Evolutionary conservation across 2,888 invertebrate genomes (phyloP).

Genomic region (Hydrotaea diabolus): DNA sequence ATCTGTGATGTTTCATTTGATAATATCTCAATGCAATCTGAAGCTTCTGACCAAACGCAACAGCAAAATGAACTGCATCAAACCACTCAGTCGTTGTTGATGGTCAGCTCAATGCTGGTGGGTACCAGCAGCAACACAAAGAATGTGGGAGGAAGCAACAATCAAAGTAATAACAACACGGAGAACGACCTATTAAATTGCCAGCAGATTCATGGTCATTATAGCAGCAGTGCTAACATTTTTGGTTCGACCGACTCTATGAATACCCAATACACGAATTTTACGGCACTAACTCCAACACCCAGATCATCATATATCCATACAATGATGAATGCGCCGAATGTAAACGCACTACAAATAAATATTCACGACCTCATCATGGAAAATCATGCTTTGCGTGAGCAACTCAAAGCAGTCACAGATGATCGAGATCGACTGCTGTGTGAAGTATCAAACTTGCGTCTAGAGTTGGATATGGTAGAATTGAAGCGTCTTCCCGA

Average conservation of each 20-base stretch:
- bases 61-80: conserved; percentile 73
- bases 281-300: background rate
- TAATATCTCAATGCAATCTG: conserved; percentile 60
- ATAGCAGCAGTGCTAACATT: conserved; percentile 43
- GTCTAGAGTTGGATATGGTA: conserved; percentile 80
- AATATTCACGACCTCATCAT: conserved; percentile 78
- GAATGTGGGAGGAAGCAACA: conserved; percentile 33
- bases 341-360: conserved; percentile 69
- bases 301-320: conserved; percentile 40
- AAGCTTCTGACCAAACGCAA: conserved; percentile 56
- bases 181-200: conserved; percentile 9
- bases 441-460: conserved; percentile 79
- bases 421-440: conserved; percentile 79
- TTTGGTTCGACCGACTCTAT: conserved; percentile 64
- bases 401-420: conserved; percentile 78
- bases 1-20: conserved; percentile 44
- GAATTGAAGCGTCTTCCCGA: conserved; percentile 80
- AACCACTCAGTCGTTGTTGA: conserved; percentile 78
- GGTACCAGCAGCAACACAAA: conserved; percentile 67
- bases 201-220: conserved; percentile 28
- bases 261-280: conserved; percentile 33
- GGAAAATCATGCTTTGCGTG: conserved; percentile 77
- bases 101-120: conserved; percentile 78
- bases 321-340: conserved; percentile 40
- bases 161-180: conserved; percentile 12